Evolutionary conservation across 2,113 vertebrate genomes (phyloP).

Genomic region (Tiliqua scincoides): DNA sequence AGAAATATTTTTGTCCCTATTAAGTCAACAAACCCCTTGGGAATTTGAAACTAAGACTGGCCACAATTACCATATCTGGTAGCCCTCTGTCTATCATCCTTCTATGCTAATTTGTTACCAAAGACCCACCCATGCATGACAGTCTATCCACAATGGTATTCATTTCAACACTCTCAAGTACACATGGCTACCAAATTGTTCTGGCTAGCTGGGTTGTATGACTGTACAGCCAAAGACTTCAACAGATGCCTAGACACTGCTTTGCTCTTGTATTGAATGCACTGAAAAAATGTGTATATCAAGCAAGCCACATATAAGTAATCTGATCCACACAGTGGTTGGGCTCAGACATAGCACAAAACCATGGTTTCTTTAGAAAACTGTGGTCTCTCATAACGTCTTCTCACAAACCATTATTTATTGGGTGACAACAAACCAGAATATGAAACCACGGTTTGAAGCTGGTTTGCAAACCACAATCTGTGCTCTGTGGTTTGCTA

Average conservation of each 20-base stretch:
- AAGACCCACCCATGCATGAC: neutral
- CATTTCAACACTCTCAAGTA: neutral
- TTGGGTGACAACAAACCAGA: no score
- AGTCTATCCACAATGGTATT: neutral
- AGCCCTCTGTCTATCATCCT: rapidly evolving
- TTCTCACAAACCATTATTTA: no score
- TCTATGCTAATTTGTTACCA: neutral
- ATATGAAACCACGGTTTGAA: no score
- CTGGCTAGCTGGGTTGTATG: neutral
- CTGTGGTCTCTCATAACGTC: no score
- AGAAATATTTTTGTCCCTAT: neutral
- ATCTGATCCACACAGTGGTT: neutral
- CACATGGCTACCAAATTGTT: neutral
- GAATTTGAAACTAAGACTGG: neutral
- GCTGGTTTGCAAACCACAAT: no score
- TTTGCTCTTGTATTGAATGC: neutral
- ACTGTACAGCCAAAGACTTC: neutral
- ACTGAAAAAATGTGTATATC: neutral
- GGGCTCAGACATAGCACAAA: neutral
- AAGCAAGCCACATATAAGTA: neutral
- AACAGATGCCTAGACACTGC: neutral
- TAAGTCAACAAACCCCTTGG: conserved; percentile 10
- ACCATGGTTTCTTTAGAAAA: no score
- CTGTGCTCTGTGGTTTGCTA: no score
- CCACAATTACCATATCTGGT: neutral